These are phyloP conservation scores for Eupleurogrammus muticus DNA, from an alignment of 2,797 vertebrate genomes.

Conservation along the genomic window DNA sequence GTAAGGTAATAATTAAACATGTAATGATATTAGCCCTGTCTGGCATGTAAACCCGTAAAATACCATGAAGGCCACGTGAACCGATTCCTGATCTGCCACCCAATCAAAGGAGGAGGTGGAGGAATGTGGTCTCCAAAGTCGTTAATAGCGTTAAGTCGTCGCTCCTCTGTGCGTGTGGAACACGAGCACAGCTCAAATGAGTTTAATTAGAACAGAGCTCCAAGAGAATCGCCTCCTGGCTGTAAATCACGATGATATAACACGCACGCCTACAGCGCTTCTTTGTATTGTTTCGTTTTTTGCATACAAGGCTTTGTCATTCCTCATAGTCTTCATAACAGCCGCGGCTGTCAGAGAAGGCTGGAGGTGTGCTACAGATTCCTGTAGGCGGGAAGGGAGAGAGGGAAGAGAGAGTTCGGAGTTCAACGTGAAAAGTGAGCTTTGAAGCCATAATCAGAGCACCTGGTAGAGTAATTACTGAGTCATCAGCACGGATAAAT, in stretches of 20 bases:
- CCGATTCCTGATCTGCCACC: background rate
- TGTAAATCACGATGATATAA: slow-evolving; percentile 11
- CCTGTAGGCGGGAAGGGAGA: slow-evolving; percentile 33
- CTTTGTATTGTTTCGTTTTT: too few relatives aligned
- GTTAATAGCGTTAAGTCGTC: background rate
- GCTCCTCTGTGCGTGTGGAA: background rate
- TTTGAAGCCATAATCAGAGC: slow-evolving; percentile 30
- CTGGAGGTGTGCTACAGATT: slow-evolving; percentile 51
- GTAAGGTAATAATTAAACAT: background rate
- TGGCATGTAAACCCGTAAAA: too few relatives aligned
- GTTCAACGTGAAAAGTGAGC: slow-evolving; percentile 38
- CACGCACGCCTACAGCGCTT: background rate
- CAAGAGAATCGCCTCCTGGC: background rate
- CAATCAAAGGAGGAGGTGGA: background rate
- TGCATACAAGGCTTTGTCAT: background rate
- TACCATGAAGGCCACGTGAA: background rate
- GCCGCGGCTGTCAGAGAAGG: slow-evolving; percentile 20
- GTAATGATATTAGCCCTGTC: background rate
- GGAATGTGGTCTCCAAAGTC: slow-evolving; percentile 2
- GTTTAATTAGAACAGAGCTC: slow-evolving; percentile 3
- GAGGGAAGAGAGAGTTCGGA: slow-evolving; percentile 55
- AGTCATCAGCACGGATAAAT: slow-evolving; percentile 2
- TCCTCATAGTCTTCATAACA: slow-evolving; percentile 3
- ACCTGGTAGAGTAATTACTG: slow-evolving; percentile 14
- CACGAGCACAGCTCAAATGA: background rate